Base-by-base conservation (phyloP, 2,113 vertebrate species). In the Python bivittatus region DNA sequence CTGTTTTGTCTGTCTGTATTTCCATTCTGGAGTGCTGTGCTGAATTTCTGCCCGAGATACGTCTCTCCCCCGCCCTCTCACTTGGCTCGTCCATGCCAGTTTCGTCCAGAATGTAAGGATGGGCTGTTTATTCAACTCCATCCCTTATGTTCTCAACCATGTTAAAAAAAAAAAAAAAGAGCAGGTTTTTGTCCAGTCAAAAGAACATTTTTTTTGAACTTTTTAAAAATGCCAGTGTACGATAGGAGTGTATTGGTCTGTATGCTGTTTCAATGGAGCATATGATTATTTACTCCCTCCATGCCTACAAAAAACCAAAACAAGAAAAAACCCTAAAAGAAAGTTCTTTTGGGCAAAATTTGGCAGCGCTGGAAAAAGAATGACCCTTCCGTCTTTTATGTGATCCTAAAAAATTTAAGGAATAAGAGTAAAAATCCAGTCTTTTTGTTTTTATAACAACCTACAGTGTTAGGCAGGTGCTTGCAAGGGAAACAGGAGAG, bases 271-370 rank as follows among this genome's bases (percentile, higher is more conserved):
- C 17, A 91, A 92, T 2, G 88, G 92, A 94, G 95, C 91, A 89
- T 93, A 61, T 72, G 88, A 94, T 94, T 92, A 86, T 95, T 93
- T 44, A 93, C 96, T 96, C 95, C 92, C 93, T 95, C 95, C 91
- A 83, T 12, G 92, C 94, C 94, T 96, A 96, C 13, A 29, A 92
- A 91, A 79, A 91, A 27, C 60, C 88, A 90, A 84, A 92, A 25
- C 52, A 88, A 91, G 42, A 29, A 61, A 94, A 48, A 72, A 72
- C 8, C 11, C 68, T 6, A 29, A 93, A 42, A 89, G 27, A 92
- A 89, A 58, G 48, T 22, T 42, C 7, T n/a, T 95, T 97, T 98
- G 97, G 97, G 98, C 97, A 98, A 98, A 98, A 97, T 97, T 97
- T 98, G 98, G 98, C 97, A 98, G 97, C 97, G 7, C 94, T 95